phyloP scores from a whole-genome alignment of 2,888 invertebrate species.

The Polyommatus iphigenia region DNA sequence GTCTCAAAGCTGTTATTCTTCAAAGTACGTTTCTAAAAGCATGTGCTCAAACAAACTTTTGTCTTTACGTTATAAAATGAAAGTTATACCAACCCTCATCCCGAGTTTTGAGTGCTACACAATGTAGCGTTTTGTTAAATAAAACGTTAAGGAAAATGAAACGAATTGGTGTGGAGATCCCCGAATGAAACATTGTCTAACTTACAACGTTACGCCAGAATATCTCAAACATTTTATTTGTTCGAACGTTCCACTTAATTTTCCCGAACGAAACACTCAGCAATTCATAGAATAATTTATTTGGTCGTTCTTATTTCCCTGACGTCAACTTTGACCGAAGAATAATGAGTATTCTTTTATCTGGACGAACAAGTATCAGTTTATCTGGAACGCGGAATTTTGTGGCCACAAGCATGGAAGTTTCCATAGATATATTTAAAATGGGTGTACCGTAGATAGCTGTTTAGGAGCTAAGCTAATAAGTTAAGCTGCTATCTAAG shows the following conservation, averaged over 20 bases:
- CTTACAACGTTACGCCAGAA: conserved; percentile 15
- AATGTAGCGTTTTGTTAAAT: conserved; percentile 20
- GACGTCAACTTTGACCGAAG: conserved; percentile 27
- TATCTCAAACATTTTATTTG: conserved; percentile 12
- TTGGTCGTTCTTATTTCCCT: conserved; percentile 24
- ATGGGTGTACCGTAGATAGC: too few species aligned
- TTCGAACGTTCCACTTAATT: conserved; percentile 27
- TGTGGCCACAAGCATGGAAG: neutral
- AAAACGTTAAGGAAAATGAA: conserved; percentile 22
- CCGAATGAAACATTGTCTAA: conserved; percentile 11
- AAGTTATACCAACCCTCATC: conserved; percentile 9
- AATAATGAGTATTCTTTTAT: conserved; percentile 29
- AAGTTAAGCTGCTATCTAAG: too few species aligned
- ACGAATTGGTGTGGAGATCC: conserved; percentile 12
- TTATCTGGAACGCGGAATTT: conserved; percentile 7
- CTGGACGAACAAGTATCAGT: conserved; percentile 22
- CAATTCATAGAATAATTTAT: conserved; percentile 27
- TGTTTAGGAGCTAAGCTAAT: neutral
- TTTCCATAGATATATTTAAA: neutral
- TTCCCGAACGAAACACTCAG: conserved; percentile 18
- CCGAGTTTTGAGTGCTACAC: conserved; percentile 13
- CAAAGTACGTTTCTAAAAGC: neutral
- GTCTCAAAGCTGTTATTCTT: neutral
- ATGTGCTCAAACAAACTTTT: conserved; percentile 4
- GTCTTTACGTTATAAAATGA: neutral